Base-by-base conservation (phyloP, 2,888 invertebrate genomes). In the Neoascia interrupta region DNA sequence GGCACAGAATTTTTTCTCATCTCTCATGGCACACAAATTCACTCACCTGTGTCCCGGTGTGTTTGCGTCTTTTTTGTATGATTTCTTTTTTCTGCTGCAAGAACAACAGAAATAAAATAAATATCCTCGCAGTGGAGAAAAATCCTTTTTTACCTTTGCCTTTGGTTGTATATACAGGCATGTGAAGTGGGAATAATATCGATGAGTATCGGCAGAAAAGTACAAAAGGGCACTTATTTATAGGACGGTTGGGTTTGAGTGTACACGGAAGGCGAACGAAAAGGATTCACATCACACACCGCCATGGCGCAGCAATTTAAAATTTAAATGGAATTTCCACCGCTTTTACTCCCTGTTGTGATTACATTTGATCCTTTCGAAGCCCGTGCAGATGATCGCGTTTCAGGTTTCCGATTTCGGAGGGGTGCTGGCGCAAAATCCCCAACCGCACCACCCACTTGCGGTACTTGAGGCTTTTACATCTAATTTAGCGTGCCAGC, bases 401-500 rank as follows among this genome's bases (percentile, higher is more conserved):
- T 19, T 34, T 34, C 34, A 34, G 6, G n/a, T n/a, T n/a, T n/a
- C n/a, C 43, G 51, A 6, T 23, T 39, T 2, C 23, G 13, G 21
- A 6, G 10, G 28, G 10, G 31, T 26, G 43, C 23, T n/a, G 53
- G 16, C 15, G 31, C 8, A 10, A 61, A 23, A 51, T 37, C 37
- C 16, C 26, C 47, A 5, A 6, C 37, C 37, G 6, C 3, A 6
- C 4, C 36, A 47, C 41, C 23, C 19, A 11, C 5, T 21, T 28
- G 16, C 51, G 18, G 11, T 15, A 18, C 11, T 11, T 11, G 21
- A 13, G 43, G 56, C 56, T 69, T 75, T 72, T 19, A 34, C 39
- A 56, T 54, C 51, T 60, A 79, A 79, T 73, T 58, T 56, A 31
- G 43, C 73, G 41, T 72, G 79, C 66, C 66, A 66, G 72, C 66